Evolutionary conservation across 64 coral and sea anemone species (phyloP), one percentile per base, ranked within the genome.

Genomic region (Astreopora myriophthalma): DNA sequence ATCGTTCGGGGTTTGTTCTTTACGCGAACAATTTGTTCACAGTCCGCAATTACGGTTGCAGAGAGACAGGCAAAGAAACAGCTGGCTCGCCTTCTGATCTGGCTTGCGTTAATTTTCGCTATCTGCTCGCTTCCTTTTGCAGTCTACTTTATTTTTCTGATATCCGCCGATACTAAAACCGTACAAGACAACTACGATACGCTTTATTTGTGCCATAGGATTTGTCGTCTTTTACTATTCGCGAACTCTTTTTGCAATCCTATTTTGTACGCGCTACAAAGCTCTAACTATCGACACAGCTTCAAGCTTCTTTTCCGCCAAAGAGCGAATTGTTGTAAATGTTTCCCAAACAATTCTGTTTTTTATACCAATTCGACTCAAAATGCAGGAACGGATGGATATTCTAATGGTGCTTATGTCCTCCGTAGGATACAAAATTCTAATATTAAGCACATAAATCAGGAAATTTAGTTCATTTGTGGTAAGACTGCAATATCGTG

Each of bases 1-100:
- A 91, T 91, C 39, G 38, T 91, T 13, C 74, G 65, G 31, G 89
- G 89, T 9, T 67, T 91, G 1, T 91, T 82, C 39, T 83, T 91
- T 34, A 67, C 89, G n/a, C 17, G n/a, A 39, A 83, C 79, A 83
- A 83, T 83, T 64, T 83, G 55, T 22, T 83, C 79, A 22, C 52
- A 91, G 71, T 33, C 74, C 33, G 9, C 71, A 24, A 14, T 19
- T 1, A 77, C 14, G 20, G 32, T 42, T 1, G 73, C 72, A 62
- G 87, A 89, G 38, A 89, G 61, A 22, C 33, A 65, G 9, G 55
- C n/a, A 5, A 89, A 89, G 39, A 74, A 66, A 6, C 72, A 76
- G n/a, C 17, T 89, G 51, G 87, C 87, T 35, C 72, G 61, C 24
- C 87, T 89, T 20, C 8, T 76, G 3, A 77, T 89, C 36, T 76